Evolutionary conservation across 2,113 vertebrate species (phyloP), one percentile per base, ranked within the genome.

Genomic region (Oreochromis aureus): DNA sequence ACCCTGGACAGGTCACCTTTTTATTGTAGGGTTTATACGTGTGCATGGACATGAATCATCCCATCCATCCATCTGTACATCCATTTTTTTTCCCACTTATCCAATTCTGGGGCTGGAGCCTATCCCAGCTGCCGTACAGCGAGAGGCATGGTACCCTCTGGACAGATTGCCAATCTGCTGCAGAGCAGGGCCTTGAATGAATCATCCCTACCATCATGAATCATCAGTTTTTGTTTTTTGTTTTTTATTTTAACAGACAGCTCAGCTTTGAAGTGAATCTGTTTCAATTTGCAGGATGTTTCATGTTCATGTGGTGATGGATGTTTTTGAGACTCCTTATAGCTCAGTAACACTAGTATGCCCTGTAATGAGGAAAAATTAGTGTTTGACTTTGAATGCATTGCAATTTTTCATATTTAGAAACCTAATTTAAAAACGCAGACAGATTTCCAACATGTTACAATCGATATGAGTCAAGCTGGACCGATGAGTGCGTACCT

Each of bases 401-500:
- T 27, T 73, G 69, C 13, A 27, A 6, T 7, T 73, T 46, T 73
- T 73, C 13, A 46, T 27, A 73, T 73, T 10, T 27, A 27, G 22
- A 27, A 46, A 46, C n/a, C 8, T 27, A 73, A 46, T 73, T 73
- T 27, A 46, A 5, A 27, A 46, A 73, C 1, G 3, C 39, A 73
- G 39, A 73, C 22, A 27, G 39, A 46, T 46, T 73, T 1, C 22
- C 13, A 46, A 18, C 22, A 4, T 44, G 66, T 27, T 71, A 4
- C n/a, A 71, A 71, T 27, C 8, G 10, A 4, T 73, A 46, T 18
- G 69, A 73, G 69, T 73, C 66, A 46, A 13, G 27, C 22, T 46
- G 13, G 69, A 27, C 8, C 5, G 0, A 73, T 44, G 13, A 0
- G 39, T 24, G 39, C 13, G 1, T 1, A 71, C 39, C 3, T 44